phyloP scores from a whole-genome alignment of 2,797 vertebrate genomes.

The Cuniculus paca region DNA sequence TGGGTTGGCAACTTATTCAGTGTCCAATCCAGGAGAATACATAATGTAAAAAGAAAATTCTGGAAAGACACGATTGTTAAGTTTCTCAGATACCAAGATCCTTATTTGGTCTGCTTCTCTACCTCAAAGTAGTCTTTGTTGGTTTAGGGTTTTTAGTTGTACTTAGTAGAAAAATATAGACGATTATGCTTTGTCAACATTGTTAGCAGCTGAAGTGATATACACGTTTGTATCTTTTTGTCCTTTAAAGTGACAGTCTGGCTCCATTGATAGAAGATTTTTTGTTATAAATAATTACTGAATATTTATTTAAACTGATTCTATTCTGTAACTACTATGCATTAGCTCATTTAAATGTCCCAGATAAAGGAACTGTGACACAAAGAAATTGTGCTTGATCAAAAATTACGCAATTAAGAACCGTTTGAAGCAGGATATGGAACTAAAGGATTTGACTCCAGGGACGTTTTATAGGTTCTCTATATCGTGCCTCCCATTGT shows the following conservation, averaged over 20 bases:
- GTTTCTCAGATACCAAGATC: not conserved
- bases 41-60: not conserved
- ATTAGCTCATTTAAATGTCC: not conserved
- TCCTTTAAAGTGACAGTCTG: not conserved
- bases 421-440: not conserved
- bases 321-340: not conserved
- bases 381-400: not conserved
- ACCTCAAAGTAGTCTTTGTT: not conserved
- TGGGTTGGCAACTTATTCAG: not conserved
- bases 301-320: not conserved
- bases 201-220: not conserved
- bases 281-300: not conserved
- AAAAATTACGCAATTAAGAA: not conserved
- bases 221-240: constrained; percentile 18
- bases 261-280: constrained; percentile 1
- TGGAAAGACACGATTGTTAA: not conserved
- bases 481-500: not conserved
- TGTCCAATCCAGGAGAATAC: not conserved
- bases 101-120: not conserved
- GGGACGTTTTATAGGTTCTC: not conserved
- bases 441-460: not conserved
- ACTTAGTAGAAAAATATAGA: not conserved
- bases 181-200: not conserved
- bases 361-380: not conserved
- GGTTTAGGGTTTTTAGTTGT: not conserved